Evolutionary conservation across 1,140 invertebrate species (phyloP), one percentile per base, ranked within the genome.

Genomic region (Halyomorpha halys): DNA sequence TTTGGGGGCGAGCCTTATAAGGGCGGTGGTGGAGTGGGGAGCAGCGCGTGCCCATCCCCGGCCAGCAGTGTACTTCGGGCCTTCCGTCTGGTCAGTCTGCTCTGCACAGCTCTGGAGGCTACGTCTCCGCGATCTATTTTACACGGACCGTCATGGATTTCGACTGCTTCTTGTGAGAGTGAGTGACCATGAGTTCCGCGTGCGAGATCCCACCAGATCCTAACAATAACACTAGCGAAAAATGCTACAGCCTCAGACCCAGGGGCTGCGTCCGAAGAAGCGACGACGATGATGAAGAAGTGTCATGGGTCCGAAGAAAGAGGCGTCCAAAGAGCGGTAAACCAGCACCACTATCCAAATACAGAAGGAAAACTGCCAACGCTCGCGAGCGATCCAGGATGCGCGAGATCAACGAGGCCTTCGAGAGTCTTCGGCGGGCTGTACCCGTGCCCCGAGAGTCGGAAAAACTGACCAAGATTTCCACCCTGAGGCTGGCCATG

Each of bases 401-500:
- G 90, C 78, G 85, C 59, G 90, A 94, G 73, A 93, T 94, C 66
- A 94, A 94, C 75, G 79, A 82, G 53, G 91, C 90, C 0, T 94
- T 93, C 75, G 89, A 92, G 73, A 79, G 82, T 2, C 76, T 94
- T 0, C 79, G 88, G 21, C 79, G 80, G 47, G 86, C 83, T 9
- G 86, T 94, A 1, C 91, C 91, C 1, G 30, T 30, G 0, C 30
- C 30, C 30, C 15, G 59, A 5, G n/a, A 62, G 16, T 61, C 64
- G 13, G 85, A 89, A 71, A 92, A 91, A 76, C 74, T 91, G 60
- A 93, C 90, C 34, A 94, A 93, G 78, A 92, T 93, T 68, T 90
- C 89, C 8, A 92, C 90, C 3, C 76, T 94, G 18, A 74, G 87
- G 14, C 75, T 92, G 59, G 90, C 90, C 5, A 90, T 94, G 82